A percentile compares a stretch with the other conserved stretches of the same genome.
phyloP scores from a whole-genome alignment of 1,140 invertebrate species.

The Ips typographus region DNA sequence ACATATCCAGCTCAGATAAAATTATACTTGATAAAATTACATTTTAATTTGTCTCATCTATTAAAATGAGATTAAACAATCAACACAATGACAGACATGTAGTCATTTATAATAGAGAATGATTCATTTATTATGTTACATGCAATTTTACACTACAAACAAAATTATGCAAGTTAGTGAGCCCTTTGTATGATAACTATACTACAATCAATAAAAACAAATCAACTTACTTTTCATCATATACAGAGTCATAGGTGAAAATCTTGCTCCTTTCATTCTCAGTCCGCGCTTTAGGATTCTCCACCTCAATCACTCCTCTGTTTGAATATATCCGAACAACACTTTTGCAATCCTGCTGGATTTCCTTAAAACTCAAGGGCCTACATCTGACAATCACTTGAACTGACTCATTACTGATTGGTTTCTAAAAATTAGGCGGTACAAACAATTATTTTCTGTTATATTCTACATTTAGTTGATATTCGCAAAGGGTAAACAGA shows the following conservation, averaged over 20 bases:
- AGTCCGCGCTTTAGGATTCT: constrained; percentile 60
- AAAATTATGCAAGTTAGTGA: too few relatives aligned
- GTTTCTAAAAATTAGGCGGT: constrained; percentile 28
- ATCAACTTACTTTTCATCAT: constrained; percentile 67
- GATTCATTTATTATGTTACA: too few relatives aligned
- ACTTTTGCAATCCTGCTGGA: constrained; percentile 66
- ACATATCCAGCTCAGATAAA: too few relatives aligned
- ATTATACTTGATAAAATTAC: too few relatives aligned
- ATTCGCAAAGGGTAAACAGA: not conserved
- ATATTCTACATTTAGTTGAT: not conserved
- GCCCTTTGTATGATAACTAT: too few relatives aligned
- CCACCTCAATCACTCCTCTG: constrained; percentile 67
- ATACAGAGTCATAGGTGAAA: constrained; percentile 94
- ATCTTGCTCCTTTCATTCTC: constrained; percentile 65
- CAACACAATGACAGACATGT: too few relatives aligned
- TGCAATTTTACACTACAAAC: too few relatives aligned
- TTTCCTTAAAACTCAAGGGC: constrained; percentile 84
- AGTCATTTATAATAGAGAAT: too few relatives aligned
- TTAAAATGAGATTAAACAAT: too few relatives aligned
- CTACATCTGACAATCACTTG: constrained; percentile 90
- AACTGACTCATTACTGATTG: constrained; percentile 68
- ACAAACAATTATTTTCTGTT: not conserved
- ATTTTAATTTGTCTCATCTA: too few relatives aligned
- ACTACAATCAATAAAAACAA: too few relatives aligned
- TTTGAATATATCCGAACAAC: constrained; percentile 68